These are phyloP conservation scores for Poecilobothrus nobilitatus DNA, from an alignment of 2,888 invertebrate genomes.

Conservation along the genomic window DNA sequence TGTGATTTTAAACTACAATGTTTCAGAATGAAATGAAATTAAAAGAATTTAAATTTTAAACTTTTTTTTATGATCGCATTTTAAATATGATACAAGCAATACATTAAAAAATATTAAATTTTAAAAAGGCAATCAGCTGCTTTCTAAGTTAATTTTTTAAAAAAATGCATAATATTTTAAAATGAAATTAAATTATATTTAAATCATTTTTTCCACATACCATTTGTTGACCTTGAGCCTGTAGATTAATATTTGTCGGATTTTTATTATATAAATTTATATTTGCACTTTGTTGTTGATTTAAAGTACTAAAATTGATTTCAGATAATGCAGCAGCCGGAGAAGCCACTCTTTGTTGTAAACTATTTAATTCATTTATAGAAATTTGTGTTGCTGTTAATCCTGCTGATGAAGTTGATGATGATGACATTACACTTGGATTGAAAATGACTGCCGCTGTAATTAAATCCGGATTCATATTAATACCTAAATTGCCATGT, in stretches of 20 bases:
- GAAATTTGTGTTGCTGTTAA: neutral
- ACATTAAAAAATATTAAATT: neutral
- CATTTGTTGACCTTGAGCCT: constrained; percentile 12
- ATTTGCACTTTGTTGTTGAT: neutral
- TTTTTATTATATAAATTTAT: neutral
- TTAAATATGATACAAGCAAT: no score
- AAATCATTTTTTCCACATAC: neutral
- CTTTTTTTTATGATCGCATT: no score
- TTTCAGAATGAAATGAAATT: no score
- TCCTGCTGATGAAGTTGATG: neutral
- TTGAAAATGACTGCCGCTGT: neutral
- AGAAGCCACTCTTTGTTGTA: neutral
- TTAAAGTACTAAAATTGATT: neutral
- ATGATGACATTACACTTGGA: neutral
- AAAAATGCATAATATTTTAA: neutral
- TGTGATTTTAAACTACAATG: no score
- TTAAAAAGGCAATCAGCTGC: neutral
- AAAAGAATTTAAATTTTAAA: no score
- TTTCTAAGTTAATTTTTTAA: neutral
- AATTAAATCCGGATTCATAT: neutral
- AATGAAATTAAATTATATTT: no score
- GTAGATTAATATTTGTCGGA: neutral
- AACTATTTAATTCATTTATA: neutral
- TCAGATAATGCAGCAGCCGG: neutral
- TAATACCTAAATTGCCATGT: constrained; percentile 22